Conservation (phyloP, 1,140 invertebrate genomes). For the Tribolium castaneum region DNA sequence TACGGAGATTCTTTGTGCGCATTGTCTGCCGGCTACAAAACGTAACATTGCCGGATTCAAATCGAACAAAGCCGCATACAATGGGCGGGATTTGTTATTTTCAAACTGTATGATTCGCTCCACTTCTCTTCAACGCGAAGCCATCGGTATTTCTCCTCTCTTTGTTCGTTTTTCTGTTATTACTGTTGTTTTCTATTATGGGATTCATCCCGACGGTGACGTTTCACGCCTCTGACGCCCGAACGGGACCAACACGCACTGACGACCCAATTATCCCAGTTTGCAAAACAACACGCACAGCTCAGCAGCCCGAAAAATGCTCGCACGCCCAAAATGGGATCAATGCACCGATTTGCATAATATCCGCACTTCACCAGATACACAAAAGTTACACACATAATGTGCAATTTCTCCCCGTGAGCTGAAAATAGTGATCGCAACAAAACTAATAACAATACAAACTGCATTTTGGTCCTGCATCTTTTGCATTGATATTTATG, state of each 20-base stretch:
- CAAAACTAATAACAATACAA: too few relatives aligned
- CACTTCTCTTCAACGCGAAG: constrained; percentile 24
- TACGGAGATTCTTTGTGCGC: constrained; percentile 26
- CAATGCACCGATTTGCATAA: too few relatives aligned
- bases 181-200: constrained; percentile 16
- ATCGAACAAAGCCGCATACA: constrained; percentile 34
- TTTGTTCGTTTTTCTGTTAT: constrained; percentile 30
- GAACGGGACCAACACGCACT: background rate
- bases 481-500: too few relatives aligned
- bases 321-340: too few relatives aligned
- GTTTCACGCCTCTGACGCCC: constrained; percentile 3
- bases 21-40: constrained; percentile 17
- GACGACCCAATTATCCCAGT: background rate
- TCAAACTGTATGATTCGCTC: constrained; percentile 28
- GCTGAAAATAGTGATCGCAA: too few relatives aligned
- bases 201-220: background rate
- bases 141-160: constrained; percentile 24
- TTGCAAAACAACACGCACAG: background rate
- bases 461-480: too few relatives aligned
- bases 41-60: constrained; percentile 33
- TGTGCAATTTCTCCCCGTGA: too few relatives aligned
- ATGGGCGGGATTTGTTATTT: constrained; percentile 33
- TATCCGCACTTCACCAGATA: too few relatives aligned
- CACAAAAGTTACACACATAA: too few relatives aligned
- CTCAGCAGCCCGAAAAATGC: too few relatives aligned